These are phyloP conservation scores for Ophion costatus DNA, from an alignment of 2,888 invertebrate genomes.

Conservation along the genomic window DNA sequence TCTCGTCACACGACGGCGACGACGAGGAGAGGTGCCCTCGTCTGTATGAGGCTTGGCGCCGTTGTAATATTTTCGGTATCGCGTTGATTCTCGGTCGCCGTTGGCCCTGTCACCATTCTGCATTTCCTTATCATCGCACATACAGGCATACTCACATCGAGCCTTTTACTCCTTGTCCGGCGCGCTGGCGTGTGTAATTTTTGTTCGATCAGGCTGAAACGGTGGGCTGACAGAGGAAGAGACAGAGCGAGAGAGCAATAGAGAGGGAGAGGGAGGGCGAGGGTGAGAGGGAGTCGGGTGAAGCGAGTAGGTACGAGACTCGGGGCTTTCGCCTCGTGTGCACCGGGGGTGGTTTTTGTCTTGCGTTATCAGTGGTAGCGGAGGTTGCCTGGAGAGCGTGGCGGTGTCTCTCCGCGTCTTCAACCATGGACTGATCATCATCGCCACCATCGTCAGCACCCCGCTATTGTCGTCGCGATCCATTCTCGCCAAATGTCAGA, in stretches of 20 bases:
- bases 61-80: constrained; percentile 45
- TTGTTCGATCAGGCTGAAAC: not conserved
- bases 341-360: not conserved
- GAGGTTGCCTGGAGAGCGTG: constrained; percentile 35
- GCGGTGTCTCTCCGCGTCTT: constrained; percentile 41
- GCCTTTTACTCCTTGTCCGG: not conserved
- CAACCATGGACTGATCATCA: constrained; percentile 22
- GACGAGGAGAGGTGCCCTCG: constrained; percentile 60
- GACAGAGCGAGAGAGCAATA: too few species aligned
- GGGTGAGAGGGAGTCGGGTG: not conserved
- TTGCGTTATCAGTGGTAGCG: constrained; percentile 11
- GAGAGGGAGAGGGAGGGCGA: not conserved
- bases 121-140: not conserved
- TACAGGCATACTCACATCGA: not conserved
- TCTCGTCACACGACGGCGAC: constrained; percentile 59
- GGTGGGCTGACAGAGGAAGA: not conserved
- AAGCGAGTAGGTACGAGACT: not conserved
- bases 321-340: not conserved
- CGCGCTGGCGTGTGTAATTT: not conserved
- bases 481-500: not conserved
- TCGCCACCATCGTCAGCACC: not conserved
- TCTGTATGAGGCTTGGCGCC: constrained; percentile 58
- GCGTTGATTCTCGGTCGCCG: constrained; percentile 50
- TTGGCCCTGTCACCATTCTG: constrained; percentile 18
- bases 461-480: not conserved